Evolutionary conservation across 2,797 vertebrate genomes (phyloP).

Genomic region (Gorsachius magnificus): DNA sequence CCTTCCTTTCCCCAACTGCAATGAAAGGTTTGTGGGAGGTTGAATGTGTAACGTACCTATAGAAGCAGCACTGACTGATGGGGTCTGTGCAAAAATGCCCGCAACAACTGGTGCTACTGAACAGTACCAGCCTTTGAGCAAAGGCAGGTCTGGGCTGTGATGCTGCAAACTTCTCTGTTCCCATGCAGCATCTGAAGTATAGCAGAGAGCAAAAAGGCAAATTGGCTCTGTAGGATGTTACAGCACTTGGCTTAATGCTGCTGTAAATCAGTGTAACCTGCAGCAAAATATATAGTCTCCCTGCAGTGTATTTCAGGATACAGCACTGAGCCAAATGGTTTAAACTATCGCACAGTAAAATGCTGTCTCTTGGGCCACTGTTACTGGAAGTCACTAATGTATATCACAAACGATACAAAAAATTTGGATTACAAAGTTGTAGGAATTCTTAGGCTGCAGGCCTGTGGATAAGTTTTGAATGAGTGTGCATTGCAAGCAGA

Average conservation of each 20-base stretch:
- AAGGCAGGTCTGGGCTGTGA: background rate
- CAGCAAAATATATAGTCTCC: slow-evolving; percentile 8
- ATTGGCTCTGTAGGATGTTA: slow-evolving; percentile 28
- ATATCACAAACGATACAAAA: slow-evolving; percentile 49
- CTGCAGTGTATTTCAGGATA: slow-evolving; percentile 43
- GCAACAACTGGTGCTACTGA: background rate
- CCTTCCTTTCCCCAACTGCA: background rate
- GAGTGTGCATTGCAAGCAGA: background rate
- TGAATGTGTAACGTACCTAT: background rate
- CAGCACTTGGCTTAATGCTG: background rate
- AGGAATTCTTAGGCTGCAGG: slow-evolving; percentile 20
- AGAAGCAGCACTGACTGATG: fast-evolving
- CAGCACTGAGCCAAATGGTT: slow-evolving; percentile 15
- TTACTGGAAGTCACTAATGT: slow-evolving; percentile 66
- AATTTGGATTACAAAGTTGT: background rate
- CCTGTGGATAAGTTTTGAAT: slow-evolving; percentile 25
- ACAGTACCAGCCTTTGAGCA: background rate
- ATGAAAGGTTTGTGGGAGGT: background rate
- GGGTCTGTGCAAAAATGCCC: background rate
- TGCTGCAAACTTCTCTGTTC: background rate
- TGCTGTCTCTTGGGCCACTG: slow-evolving; percentile 31
- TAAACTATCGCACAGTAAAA: slow-evolving; percentile 46
- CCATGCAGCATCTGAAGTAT: background rate
- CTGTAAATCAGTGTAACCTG: slow-evolving; percentile 49
- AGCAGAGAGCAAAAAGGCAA: background rate